phyloP scores from a whole-genome alignment of 1,140 invertebrate genomes.

The Saccostrea echinata region DNA sequence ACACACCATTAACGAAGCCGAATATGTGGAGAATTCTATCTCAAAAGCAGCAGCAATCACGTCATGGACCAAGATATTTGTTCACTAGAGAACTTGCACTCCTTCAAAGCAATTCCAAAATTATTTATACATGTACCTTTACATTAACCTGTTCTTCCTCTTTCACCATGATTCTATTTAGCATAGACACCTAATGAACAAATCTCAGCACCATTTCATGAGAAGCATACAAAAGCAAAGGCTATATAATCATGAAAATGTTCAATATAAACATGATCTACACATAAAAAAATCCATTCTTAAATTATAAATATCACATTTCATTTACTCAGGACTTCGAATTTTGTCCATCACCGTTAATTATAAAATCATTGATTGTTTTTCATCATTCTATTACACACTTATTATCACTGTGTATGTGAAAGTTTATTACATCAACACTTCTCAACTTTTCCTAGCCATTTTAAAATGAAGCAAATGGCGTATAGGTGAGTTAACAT shows the following conservation, averaged over 20 bases:
- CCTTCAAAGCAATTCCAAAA: neutral
- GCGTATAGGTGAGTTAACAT: no score
- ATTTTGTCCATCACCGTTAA: neutral
- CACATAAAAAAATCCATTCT: neutral
- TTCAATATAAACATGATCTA: neutral
- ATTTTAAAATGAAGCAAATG: no score
- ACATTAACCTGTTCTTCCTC: no score
- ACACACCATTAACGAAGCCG: neutral
- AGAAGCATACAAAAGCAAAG: constrained; percentile 6
- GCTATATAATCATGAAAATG: neutral
- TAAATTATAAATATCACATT: neutral
- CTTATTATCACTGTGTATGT: neutral
- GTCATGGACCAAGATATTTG: neutral
- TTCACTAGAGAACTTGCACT: neutral
- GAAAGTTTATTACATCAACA: no score
- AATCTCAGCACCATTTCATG: constrained; percentile 15
- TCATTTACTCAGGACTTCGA: neutral
- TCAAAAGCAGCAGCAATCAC: constrained; percentile 27
- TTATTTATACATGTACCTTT: neutral
- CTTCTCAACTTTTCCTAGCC: no score
- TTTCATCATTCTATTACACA: neutral
- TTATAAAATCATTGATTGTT: neutral
- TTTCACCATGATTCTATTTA: neutral
- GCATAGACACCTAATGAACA: neutral
- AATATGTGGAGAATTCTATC: constrained; percentile 28